Evolutionary conservation across 2,888 invertebrate genomes (phyloP), one percentile per base, ranked within the genome.

Genomic region (Steinernema hermaphroditum): DNA sequence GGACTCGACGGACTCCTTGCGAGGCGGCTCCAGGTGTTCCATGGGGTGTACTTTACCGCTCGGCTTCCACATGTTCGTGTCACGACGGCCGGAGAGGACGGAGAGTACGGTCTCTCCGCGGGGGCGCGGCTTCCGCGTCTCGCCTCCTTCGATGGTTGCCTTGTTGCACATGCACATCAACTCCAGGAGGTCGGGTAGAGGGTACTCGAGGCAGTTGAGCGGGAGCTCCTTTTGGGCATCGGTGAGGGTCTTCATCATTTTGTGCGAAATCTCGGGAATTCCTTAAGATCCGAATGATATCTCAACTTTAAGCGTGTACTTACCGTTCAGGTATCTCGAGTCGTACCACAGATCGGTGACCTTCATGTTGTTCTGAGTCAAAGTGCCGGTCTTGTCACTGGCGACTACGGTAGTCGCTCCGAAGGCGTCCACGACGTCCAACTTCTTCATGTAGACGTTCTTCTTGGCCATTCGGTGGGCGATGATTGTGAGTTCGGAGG

Each of bases 111-210:
- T 62, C 29, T 62, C 62, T 29, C 62, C 62, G 2, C 62, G 37
- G 16, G 24, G 8, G 19, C 57, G 29, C n/a, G 71, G 69, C 22
- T 69, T 69, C 69, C 41, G 37, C 37, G 44, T 19, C 43, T 69
- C 69, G 43, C 27, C 69, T 9, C 69, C 44, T 14, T 69, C 44
- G 69, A 69, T 44, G 12, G 24, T 71, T 0, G 75, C 74, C 22
- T 62, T 69, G 41, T 80, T 80, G 70, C 80, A 80, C 24, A 80
- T 74, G 69, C 76, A 75, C 68, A 79, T 77, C 32, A 79, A 76
- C 68, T 76, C 76, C 14, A 80, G 72, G 49, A 80, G 77, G 72
- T 79, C 79, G 16, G 74, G 72, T 24, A 80, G 70, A 12, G 79
- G 79, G 12, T 77, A 72, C 46, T 79, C 78, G 57, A 74, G 68